Percentiles rank a stretch among this genome's conserved stretches.
Conservation (phyloP, 2,888 invertebrate species). For the Corythucha ciliata region DNA sequence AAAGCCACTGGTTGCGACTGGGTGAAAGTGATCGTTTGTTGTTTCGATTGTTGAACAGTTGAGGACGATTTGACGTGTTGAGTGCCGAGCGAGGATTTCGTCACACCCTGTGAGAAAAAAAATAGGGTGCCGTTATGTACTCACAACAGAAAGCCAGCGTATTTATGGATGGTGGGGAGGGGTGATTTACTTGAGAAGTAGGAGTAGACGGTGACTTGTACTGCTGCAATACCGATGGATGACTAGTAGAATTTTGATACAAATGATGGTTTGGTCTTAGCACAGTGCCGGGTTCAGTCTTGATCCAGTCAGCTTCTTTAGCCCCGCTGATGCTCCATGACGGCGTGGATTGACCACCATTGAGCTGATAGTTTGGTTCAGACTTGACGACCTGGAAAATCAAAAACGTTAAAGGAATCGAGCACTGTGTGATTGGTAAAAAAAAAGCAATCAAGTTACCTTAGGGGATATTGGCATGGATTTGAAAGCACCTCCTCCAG, state of each 20-base stretch:
- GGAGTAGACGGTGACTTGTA: constrained; percentile 27
- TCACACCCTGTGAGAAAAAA: no score
- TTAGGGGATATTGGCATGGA: constrained; percentile 62
- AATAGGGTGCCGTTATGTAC: no score
- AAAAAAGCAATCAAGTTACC: constrained; percentile 34
- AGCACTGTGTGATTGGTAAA: not conserved
- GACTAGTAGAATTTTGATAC: constrained; percentile 22
- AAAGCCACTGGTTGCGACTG: constrained; percentile 43
- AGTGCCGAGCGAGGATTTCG: no score
- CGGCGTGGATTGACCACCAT: constrained; percentile 14
- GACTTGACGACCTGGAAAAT: constrained; percentile 29
- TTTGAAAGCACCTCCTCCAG: constrained; percentile 78
- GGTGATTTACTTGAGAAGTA: constrained; percentile 23
- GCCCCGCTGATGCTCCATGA: constrained; percentile 20
- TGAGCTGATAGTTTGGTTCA: constrained; percentile 24
- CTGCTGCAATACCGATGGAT: constrained; percentile 28
- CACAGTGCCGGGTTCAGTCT: constrained; percentile 22
- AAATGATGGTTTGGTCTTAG: constrained; percentile 26
- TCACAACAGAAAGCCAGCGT: not conserved
- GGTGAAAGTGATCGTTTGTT: constrained; percentile 23
- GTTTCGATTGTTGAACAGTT: constrained; percentile 11
- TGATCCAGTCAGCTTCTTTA: constrained; percentile 27
- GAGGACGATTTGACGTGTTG: no score
- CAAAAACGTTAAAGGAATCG: not conserved
- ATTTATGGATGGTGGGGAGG: not conserved